phyloP scores from a whole-genome alignment of 1,140 invertebrate genomes.

The Drosophila kikkawai region DNA sequence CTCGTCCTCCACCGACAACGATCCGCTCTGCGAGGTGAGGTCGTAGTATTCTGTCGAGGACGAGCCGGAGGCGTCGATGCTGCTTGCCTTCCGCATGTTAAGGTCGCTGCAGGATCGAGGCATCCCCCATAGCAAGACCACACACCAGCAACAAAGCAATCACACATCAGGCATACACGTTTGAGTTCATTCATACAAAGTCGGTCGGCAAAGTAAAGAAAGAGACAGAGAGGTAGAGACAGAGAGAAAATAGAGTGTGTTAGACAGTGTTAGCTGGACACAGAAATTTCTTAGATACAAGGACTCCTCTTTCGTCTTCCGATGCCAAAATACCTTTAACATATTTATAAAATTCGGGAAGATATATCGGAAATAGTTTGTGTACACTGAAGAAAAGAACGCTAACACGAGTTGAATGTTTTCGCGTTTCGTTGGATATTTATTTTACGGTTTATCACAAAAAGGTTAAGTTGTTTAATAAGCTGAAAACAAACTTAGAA shows the following conservation, averaged over 20 bases:
- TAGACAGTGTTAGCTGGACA: conserved; percentile 63
- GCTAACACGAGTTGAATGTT: not conserved
- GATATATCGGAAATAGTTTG: not conserved
- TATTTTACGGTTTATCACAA: no score
- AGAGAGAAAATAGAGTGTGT: conserved; percentile 57
- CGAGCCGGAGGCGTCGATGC: conserved; percentile 64
- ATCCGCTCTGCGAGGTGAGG: conserved; percentile 74
- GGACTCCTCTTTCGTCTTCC: not conserved
- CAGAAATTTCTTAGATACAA: conserved; percentile 26
- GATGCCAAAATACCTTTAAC: not conserved
- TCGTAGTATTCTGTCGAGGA: conserved; percentile 70
- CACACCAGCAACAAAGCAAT: conserved; percentile 30
- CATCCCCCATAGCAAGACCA: conserved; percentile 6
- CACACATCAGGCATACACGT: conserved; percentile 17
- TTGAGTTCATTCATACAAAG: conserved; percentile 25
- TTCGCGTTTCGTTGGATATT: no score
- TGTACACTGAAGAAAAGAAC: not conserved
- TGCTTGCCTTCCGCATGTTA: conserved; percentile 65
- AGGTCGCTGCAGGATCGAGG: conserved; percentile 44
- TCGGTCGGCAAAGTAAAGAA: conserved; percentile 29
- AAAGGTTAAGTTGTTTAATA: no score
- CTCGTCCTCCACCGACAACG: conserved; percentile 80
- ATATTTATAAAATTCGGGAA: not conserved
- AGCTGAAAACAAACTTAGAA: no score
- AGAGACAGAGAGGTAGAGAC: conserved; percentile 38